Percentiles rank a stretch among this genome's conserved stretches.
These are phyloP conservation scores for Zootoca vivipara DNA, from an alignment of 2,113 vertebrate species.

Conservation along the genomic window DNA sequence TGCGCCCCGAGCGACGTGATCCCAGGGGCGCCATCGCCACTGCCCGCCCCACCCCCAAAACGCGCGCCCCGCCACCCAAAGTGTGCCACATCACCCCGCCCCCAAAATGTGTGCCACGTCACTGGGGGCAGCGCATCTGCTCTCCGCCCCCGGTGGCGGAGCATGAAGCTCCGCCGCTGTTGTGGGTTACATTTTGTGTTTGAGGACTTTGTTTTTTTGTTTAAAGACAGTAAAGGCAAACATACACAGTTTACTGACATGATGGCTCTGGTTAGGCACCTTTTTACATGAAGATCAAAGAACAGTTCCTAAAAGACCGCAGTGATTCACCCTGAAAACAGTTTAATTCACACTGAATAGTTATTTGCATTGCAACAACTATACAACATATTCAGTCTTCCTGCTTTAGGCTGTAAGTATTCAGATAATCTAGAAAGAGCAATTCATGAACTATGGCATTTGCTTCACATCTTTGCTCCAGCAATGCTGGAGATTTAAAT, in stretches of 20 bases:
- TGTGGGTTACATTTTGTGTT: neutral
- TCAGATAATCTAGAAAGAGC: slow-evolving; percentile 25
- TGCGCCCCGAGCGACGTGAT: no score
- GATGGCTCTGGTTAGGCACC: neutral
- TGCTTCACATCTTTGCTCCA: slow-evolving; percentile 13
- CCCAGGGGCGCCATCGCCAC: no score
- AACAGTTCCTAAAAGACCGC: neutral
- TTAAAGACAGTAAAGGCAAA: neutral
- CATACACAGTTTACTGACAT: neutral
- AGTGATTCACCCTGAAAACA: neutral
- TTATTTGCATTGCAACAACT: neutral
- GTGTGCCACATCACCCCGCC: no score
- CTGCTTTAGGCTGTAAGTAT: slow-evolving; percentile 15
- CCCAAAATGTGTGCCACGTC: no score
- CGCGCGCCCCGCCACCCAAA: no score
- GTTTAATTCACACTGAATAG: neutral
- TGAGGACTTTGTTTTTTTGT: neutral
- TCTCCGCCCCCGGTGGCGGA: no score
- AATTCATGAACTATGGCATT: slow-evolving; percentile 33
- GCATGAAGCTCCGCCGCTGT: no score
- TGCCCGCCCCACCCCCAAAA: no score
- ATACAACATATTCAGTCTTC: fast-evolving
- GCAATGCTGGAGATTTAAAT: slow-evolving; percentile 10
- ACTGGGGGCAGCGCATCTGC: no score
- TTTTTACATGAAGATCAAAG: fast-evolving